A percentile compares a stretch with the other conserved stretches of the same genome.
Evolutionary conservation across 2,888 invertebrate species (phyloP).

Genomic region (Scrobipalpa atriplicella): DNA sequence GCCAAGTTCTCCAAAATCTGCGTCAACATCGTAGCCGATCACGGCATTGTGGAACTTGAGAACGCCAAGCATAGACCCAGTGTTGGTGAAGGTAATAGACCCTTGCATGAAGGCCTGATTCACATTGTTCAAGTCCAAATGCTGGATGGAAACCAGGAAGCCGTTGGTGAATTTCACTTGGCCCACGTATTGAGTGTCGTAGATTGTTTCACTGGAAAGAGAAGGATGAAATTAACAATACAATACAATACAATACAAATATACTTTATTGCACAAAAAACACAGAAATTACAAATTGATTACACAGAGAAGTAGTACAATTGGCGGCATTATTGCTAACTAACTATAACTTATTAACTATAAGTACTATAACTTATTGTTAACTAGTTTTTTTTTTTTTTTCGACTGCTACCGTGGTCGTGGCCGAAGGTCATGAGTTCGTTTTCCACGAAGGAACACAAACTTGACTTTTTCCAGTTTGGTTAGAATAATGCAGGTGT

Average conservation of each 20-base stretch:
- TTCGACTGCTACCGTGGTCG: too few relatives aligned
- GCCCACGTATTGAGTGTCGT: constrained; percentile 8
- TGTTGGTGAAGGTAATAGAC: background rate
- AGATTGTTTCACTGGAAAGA: constrained; percentile 17
- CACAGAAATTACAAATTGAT: too few relatives aligned
- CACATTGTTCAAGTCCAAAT: constrained; percentile 44
- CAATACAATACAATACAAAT: too few relatives aligned
- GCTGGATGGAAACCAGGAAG: constrained; percentile 60
- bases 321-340: too few relatives aligned
- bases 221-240: too few relatives aligned
- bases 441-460: background rate
- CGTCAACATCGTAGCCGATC: constrained; percentile 57
- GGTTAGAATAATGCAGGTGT: background rate
- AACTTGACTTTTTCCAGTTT: background rate
- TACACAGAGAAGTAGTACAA: too few relatives aligned
- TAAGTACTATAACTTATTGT: too few relatives aligned
- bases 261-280: too few relatives aligned
- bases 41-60: constrained; percentile 47
- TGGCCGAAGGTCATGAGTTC: constrained; percentile 30
- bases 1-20: constrained; percentile 41
- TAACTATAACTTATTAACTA: too few relatives aligned
- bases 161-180: constrained; percentile 45
- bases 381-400: too few relatives aligned
- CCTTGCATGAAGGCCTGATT: background rate
- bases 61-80: constrained; percentile 33